Evolutionary conservation across 2,888 invertebrate species (phyloP), one percentile per base, ranked within the genome.

Genomic region (Cephonodes hylas): DNA sequence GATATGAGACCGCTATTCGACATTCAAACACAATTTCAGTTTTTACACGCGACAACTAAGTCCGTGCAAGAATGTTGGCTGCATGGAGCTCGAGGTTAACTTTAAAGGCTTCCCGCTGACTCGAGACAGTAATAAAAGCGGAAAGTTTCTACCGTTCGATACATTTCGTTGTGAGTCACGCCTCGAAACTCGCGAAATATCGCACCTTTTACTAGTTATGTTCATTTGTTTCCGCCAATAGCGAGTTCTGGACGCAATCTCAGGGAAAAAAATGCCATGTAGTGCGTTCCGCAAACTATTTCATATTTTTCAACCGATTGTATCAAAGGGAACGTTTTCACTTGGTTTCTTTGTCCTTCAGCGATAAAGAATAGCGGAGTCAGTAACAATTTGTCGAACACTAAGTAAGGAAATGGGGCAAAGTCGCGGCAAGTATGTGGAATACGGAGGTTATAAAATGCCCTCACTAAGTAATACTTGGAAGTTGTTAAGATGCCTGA

Each of bases 101-200:
- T 84, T 84, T 76, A 81, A 84, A 80, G 83, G 83, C 77, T 85
- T 86, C 79, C 62, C 74, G 66, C 66, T 67, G 70, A 63, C 66
- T 73, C 63, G 65, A 70, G 72, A 74, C 10, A 18, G 80, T 77
- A 82, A 83, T 84, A 86, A 85, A 82, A 73, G 75, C 72, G 66
- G 67, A 74, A 82, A 82, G 76, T 83, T 80, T n/a, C n/a, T 67
- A 66, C 61, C 66, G 68, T 71, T 75, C 77, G 76, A 78, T 78
- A 81, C 76, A 77, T 81, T 69, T 80, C 79, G 77, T 75, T 85
- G 73, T 86, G 86, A 86, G 72, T 87, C 85, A 86, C 79, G 38
- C 38, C 63, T 61, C 70, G 66, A 72, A 77, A 80, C 79, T 86
- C 83, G 78, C 76, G 72, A 82, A 83, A 82, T 25, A 61, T 71